A percentile compares a stretch with the other conserved stretches of the same genome.
phyloP scores from a whole-genome alignment of 2,888 invertebrate species.

The Automeris io region DNA sequence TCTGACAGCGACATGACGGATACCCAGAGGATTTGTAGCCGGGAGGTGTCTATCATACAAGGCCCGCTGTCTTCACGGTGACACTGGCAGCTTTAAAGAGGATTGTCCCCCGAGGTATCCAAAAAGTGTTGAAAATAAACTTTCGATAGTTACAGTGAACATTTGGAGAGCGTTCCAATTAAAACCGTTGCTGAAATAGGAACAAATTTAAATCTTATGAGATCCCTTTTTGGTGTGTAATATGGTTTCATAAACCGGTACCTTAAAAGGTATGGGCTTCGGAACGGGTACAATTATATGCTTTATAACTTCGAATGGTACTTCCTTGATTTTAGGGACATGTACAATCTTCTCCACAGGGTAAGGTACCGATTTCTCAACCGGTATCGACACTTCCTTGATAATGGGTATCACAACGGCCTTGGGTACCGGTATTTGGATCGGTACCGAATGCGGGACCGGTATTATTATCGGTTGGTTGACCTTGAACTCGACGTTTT shows the following conservation, averaged over 20 bases:
- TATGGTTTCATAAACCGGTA: constrained; percentile 83
- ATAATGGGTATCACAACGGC: constrained; percentile 82
- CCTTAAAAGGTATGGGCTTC: constrained; percentile 82
- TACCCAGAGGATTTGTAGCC: too few relatives aligned
- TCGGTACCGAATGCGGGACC: constrained; percentile 81
- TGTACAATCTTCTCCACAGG: constrained; percentile 81
- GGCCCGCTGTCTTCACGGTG: too few relatives aligned
- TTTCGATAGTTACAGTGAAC: too few relatives aligned
- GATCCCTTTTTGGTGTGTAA: constrained; percentile 81
- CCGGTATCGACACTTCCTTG: constrained; percentile 81
- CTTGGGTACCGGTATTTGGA: constrained; percentile 81
- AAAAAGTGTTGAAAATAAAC: too few relatives aligned
- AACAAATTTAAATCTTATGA: constrained; percentile 53
- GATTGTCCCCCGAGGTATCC: too few relatives aligned
- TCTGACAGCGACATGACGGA: too few relatives aligned
- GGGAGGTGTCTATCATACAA: too few relatives aligned
- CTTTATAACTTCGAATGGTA: constrained; percentile 82
- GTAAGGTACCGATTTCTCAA: constrained; percentile 84
- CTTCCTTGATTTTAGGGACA: constrained; percentile 81
- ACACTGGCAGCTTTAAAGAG: too few relatives aligned
- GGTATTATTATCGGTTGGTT: constrained; percentile 76
- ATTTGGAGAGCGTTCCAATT: too few relatives aligned
- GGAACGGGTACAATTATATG: constrained; percentile 82
- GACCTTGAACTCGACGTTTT: constrained; percentile 78
- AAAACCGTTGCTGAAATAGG: too few relatives aligned